Evolutionary conservation across 2,797 vertebrate species (phyloP), one percentile per base, ranked within the genome.

Genomic region (Alca torda): DNA sequence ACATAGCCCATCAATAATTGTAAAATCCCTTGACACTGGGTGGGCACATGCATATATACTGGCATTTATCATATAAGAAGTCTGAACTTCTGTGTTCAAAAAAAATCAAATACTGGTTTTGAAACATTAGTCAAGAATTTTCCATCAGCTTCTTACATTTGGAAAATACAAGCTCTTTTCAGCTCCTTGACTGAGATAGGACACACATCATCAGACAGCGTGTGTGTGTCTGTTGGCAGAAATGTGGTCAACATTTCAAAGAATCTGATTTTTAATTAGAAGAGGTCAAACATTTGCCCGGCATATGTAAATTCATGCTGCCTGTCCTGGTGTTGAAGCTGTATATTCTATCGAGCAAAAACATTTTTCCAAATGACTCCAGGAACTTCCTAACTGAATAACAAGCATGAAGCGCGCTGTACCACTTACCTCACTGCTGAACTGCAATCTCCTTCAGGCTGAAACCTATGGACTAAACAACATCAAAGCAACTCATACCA

Each of bases 401-500:
- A 30, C 59, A 83, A 90, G 70, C 6, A 26, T 5, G 11, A 78
- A 50, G 17, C 0, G 0, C 0, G 0, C 33, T 37, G 16, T 16
- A 67, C 11, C 25, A 16, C 33, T 43, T 41, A 6, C 16, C 37
- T 81, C 37, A 21, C 24, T 37, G 24, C 39, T 68, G 10, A 70
- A 45, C 53, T 48, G 43, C 11, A 9, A 2, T 7, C 0, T 2
- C 35, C 50, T 73, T 73, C 41, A 45, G 45, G 20, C 17, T 72
- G 41, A 92, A 93, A 73, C 18, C 37, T 35, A 46, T 3, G 3
- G 54, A 39, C 20, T 39, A 50, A 48, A 35, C 31, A 83, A 72
- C 53, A 89, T 31, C 39, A 72, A 77, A 80, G 45, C 26, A 56
- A 48, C 26, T 61, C n/a, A 20, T 6, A 43, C 2, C 39, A 70